phyloP scores from a whole-genome alignment of 1,140 invertebrate genomes.

The Pissodes strobi region DNA sequence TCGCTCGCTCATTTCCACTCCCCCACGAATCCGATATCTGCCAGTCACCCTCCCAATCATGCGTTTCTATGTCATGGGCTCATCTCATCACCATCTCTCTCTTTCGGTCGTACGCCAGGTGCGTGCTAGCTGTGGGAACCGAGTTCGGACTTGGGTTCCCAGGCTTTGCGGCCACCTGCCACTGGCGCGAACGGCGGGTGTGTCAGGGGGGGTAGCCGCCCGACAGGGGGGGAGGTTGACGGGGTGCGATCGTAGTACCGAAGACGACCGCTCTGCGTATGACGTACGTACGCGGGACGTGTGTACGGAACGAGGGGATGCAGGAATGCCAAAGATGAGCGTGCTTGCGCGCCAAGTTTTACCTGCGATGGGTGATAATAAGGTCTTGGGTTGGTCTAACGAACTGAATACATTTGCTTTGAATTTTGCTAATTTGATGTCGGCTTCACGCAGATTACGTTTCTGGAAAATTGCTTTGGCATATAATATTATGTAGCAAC shows the following conservation, averaged over 20 bases:
- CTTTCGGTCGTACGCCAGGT: conserved; percentile 35
- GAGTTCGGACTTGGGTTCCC: conserved; percentile 28
- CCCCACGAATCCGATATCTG: conserved; percentile 15
- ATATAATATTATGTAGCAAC: too few relatives aligned
- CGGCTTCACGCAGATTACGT: too few relatives aligned
- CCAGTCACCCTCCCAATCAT: conserved; percentile 26
- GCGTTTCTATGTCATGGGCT: conserved; percentile 13
- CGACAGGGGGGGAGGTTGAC: background rate
- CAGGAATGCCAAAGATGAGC: conserved; percentile 2
- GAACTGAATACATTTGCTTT: too few relatives aligned
- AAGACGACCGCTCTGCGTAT: conserved; percentile 3
- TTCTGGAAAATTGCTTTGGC: too few relatives aligned
- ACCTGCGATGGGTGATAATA: too few relatives aligned
- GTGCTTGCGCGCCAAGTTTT: too few relatives aligned
- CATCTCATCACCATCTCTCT: conserved; percentile 10
- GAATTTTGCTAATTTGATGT: too few relatives aligned
- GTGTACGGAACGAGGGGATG: conserved; percentile 9
- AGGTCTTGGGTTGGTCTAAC: too few relatives aligned
- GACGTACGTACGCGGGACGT: conserved; percentile 22
- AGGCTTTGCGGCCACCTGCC: conserved; percentile 33
- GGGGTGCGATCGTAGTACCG: background rate
- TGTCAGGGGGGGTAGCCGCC: background rate
- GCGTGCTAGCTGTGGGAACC: conserved; percentile 38
- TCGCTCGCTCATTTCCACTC: too few relatives aligned
- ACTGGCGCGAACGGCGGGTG: background rate